These are phyloP conservation scores for Helostoma temminkii DNA, from an alignment of 2,797 vertebrate genomes.

Conservation along the genomic window DNA sequence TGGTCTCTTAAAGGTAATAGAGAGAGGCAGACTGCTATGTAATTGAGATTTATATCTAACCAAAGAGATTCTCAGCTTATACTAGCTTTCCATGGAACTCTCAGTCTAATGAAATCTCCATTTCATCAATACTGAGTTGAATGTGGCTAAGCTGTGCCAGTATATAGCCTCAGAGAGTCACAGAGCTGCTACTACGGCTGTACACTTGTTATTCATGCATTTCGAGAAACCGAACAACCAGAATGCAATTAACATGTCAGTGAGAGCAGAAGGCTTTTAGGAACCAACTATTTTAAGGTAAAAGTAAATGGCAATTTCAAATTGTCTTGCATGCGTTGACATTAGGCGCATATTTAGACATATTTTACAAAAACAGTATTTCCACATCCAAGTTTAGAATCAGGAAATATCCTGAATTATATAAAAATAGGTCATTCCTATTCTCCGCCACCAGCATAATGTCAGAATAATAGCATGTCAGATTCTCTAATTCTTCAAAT, in stretches of 20 bases:
- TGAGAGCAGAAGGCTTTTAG: background rate
- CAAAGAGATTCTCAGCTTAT: background rate
- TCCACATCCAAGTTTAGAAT: slow-evolving; percentile 11
- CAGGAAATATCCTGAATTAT: background rate
- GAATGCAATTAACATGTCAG: background rate
- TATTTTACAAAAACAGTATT: background rate
- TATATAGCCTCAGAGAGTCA: background rate
- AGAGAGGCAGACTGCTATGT: no score
- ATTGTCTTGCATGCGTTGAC: background rate
- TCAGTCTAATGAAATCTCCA: background rate
- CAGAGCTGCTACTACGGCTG: background rate
- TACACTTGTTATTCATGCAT: no score
- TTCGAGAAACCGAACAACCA: background rate
- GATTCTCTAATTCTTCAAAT: background rate
- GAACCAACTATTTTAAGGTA: background rate
- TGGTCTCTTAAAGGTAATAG: background rate
- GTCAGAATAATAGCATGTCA: slow-evolving; percentile 1
- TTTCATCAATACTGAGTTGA: background rate
- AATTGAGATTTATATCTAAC: background rate
- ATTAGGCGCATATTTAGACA: background rate
- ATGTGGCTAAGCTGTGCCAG: background rate
- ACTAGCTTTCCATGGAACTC: background rate
- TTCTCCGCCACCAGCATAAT: background rate
- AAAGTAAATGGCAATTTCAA: no score
- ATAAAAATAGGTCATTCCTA: background rate